Conservation (phyloP, 2,113 vertebrate genomes). For the Theristicus caerulescens region DNA sequence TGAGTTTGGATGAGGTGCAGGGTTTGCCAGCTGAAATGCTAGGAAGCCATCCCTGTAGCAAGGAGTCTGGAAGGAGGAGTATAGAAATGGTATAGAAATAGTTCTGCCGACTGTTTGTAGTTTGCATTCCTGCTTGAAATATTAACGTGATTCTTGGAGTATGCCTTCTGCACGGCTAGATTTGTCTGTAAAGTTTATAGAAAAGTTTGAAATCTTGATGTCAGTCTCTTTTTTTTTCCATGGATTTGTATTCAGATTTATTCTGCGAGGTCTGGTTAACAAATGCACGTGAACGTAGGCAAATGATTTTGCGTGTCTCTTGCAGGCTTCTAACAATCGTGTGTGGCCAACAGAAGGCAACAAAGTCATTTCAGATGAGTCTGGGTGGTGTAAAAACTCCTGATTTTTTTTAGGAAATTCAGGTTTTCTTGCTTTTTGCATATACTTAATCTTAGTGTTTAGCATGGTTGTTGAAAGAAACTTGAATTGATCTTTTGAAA, state of each 20-base stretch:
- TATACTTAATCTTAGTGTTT: background rate
- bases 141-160: background rate
- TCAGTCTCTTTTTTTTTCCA: background rate
- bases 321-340: background rate
- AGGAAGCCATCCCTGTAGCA: too few relatives aligned
- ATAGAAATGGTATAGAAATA: background rate
- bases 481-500: background rate
- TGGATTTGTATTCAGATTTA: background rate
- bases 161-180: background rate
- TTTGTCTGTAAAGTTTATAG: background rate
- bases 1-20: background rate
- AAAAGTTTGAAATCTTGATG: background rate
- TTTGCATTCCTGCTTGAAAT: background rate
- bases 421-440: background rate
- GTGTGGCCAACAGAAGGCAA: background rate
- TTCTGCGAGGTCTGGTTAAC: background rate
- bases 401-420: background rate
- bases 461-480: background rate
- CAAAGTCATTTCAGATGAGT: background rate
- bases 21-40: background rate
- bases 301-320: background rate
- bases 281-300: rapidly evolving
- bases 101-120: background rate
- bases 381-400: background rate
- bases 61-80: background rate